Evolutionary conservation across 1,140 invertebrate genomes (phyloP).

Genomic region (Drosophila sp.): DNA sequence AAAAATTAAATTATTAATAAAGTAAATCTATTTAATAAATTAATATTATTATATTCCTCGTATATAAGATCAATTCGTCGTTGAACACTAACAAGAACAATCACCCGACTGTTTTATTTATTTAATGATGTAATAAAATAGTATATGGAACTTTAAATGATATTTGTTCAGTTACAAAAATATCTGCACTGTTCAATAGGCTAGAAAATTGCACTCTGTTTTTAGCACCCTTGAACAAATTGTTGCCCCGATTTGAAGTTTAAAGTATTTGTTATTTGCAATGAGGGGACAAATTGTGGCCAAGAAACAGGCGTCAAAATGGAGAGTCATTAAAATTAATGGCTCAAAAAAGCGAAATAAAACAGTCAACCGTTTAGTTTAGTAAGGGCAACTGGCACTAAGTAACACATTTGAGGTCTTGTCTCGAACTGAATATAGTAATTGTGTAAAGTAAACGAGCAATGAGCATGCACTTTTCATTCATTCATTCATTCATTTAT

Average conservation of each 20-base stretch:
- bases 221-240: too few species aligned
- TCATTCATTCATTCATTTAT: constrained; percentile 16
- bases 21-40: too few species aligned
- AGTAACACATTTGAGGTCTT: constrained; percentile 18
- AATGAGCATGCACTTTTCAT: constrained; percentile 67
- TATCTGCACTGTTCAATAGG: too few species aligned
- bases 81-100: too few species aligned
- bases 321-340: constrained; percentile 69
- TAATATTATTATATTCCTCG: too few species aligned
- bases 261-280: constrained; percentile 23
- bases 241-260: too few species aligned
- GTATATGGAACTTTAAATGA: too few species aligned
- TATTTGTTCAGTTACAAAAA: too few species aligned
- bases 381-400: constrained; percentile 13
- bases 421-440: constrained; percentile 29
- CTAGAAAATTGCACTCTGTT: too few species aligned
- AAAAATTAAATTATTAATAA: too few species aligned
- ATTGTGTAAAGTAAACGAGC: constrained; percentile 43
- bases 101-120: background rate
- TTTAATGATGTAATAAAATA: background rate
- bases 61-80: too few species aligned
- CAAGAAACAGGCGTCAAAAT: constrained; percentile 18
- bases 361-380: constrained; percentile 33
- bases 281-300: background rate
- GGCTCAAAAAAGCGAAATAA: constrained; percentile 19